phyloP scores from a whole-genome alignment of 2,888 invertebrate genomes.

The Xestoiulus laeticollis region DNA sequence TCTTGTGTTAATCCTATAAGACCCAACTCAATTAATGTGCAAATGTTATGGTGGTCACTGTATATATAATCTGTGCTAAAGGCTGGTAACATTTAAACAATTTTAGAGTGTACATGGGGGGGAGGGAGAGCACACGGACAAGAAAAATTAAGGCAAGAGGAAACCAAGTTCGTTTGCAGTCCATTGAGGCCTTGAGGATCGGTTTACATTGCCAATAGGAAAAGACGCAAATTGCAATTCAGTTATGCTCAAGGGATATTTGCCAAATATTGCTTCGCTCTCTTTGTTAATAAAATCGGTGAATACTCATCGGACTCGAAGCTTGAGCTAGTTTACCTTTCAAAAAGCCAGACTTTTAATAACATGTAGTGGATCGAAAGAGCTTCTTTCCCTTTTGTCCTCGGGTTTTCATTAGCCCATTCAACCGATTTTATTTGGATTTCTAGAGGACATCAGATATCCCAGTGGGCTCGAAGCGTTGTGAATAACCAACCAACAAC shows the following conservation, averaged over 20 bases:
- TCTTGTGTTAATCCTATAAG: too few species aligned
- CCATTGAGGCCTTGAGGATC: too few species aligned
- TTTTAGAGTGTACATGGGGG: too few species aligned
- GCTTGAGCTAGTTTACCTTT: neutral
- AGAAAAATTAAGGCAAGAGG: too few species aligned
- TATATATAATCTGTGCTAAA: too few species aligned
- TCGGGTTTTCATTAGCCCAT: slow-evolving; percentile 3
- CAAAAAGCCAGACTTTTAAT: neutral
- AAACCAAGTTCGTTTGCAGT: too few species aligned
- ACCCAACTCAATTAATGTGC: too few species aligned
- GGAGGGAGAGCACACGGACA: too few species aligned
- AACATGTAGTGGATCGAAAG: slow-evolving; percentile 2
- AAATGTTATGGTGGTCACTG: too few species aligned
- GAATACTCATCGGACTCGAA: neutral
- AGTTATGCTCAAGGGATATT: neutral
- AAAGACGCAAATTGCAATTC: neutral
- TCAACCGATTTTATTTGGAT: slow-evolving; percentile 37
- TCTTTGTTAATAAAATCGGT: neutral
- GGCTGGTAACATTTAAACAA: too few species aligned
- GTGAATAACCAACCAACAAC: neutral
- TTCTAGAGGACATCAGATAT: slow-evolving; percentile 10
- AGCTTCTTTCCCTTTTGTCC: slow-evolving; percentile 25
- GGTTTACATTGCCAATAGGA: neutral
- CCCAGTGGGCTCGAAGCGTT: neutral
- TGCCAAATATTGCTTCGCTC: neutral